Conservation (phyloP, 2,888 invertebrate species). For the Melolontha melolontha region DNA sequence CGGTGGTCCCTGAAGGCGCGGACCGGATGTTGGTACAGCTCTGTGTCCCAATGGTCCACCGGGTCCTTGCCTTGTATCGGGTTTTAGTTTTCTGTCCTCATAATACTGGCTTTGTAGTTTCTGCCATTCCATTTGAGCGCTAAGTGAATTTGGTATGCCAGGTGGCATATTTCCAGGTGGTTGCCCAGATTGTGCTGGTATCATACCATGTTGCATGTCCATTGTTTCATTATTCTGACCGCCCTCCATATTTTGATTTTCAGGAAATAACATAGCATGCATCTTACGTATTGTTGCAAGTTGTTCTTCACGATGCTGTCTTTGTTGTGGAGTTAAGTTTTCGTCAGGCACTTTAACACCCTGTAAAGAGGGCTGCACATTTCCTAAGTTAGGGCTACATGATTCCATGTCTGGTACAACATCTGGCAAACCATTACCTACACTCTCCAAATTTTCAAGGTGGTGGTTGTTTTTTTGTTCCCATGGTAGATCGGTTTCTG, state of each 20-base stretch:
- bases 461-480: conserved; percentile 65
- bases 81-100: conserved; percentile 71
- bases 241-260: conserved; percentile 68
- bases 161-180: conserved; percentile 44
- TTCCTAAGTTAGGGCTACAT: conserved; percentile 68
- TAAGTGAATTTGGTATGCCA: conserved; percentile 59
- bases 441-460: conserved; percentile 62
- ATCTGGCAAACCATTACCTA: conserved; percentile 64
- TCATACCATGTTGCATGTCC: conserved; percentile 46
- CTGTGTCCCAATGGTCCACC: conserved; percentile 59
- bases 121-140: conserved; percentile 89
- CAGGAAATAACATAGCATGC: conserved; percentile 93
- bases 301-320: conserved; percentile 93
- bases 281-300: conserved; percentile 91
- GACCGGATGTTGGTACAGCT: conserved; percentile 58
- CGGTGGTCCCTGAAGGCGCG: conserved; percentile 78
- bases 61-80: conserved; percentile 49
- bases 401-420: conserved; percentile 64
- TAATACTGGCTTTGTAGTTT: conserved; percentile 90
- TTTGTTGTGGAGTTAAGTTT: conserved; percentile 95
- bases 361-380: conserved; percentile 73
- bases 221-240: conserved; percentile 35
- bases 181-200: conserved; percentile 47
- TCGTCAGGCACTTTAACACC: conserved; percentile 94
- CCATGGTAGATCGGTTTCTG: conserved; percentile 67